Evolutionary conservation across 2,888 invertebrate genomes (phyloP), one percentile per base, ranked within the genome.

Genomic region (Neria commutata): DNA sequence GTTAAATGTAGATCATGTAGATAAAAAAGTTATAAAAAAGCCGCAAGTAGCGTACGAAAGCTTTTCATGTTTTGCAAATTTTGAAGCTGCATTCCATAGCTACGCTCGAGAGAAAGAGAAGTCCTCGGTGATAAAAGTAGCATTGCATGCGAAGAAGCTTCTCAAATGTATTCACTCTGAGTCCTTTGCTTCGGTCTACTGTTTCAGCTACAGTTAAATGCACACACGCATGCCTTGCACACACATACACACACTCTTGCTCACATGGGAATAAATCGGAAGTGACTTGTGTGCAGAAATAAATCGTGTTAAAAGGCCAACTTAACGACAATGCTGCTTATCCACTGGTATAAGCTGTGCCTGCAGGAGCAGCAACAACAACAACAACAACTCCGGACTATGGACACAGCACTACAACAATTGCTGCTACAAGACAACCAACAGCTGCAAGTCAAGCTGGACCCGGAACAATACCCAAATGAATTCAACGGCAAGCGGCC

Each of bases 271-370:
- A 29, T 26, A 24, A n/a, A 54, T 23, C 54, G 33, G 47, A 42
- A 23, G 33, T 23, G 19, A 48, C 23, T 49, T 49, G 16, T 21
- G 47, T 37, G 34, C 26, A 34, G 37, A 48, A 55, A 55, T 55
- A 55, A 55, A 55, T 55, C 54, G 54, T 55, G 54, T 55, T 55
- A 55, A 55, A 55, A 55, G 54, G 54, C 54, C 40, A 55, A 55
- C 54, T 55, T 48, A 55, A 55, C 54, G 54, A 48, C 48, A 55
- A 37, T 55, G 54, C 48, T 55, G 54, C 48, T 55, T 48, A 55
- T 55, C 54, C 54, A 48, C 25, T 48, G 54, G 54, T 47, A 55
- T 55, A 48, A 48, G 37, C 37, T 40, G n/a, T 21, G 23, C 37
- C 52, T 40, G 17, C n/a, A 54, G n/a, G 26, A 45, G 24, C 33